These are phyloP conservation scores for Jaculus jaculus DNA, from an alignment of 2,113 vertebrate genomes.

Conservation along the genomic window DNA sequence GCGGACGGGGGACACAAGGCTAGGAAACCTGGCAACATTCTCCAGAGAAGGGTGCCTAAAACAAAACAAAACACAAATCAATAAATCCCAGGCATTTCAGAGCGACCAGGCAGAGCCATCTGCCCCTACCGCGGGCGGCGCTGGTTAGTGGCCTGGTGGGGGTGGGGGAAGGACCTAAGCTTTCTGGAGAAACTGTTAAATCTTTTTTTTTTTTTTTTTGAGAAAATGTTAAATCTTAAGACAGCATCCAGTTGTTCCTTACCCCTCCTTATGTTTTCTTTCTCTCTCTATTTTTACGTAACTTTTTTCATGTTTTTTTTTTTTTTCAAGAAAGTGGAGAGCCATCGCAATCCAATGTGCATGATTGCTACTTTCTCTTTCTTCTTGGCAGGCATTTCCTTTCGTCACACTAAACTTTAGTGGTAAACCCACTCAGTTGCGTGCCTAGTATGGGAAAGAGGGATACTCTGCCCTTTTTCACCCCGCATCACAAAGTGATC, in stretches of 20 bases:
- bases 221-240: not conserved
- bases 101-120: not conserved
- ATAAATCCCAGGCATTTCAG: not conserved
- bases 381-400: not conserved
- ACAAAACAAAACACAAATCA: not conserved
- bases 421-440: not conserved
- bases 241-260: not conserved
- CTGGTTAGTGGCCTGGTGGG: not conserved
- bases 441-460: not conserved
- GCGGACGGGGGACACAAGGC: not conserved
- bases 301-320: slow-evolving; percentile 20
- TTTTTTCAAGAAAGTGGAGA: not conserved
- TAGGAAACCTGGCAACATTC: not conserved
- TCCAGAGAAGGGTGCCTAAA: not conserved
- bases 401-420: not conserved
- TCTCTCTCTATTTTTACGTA: not conserved
- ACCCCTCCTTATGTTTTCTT: not conserved
- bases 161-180: not conserved
- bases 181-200: not conserved
- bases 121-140: not conserved
- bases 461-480: not conserved
- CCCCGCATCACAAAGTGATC: not conserved
- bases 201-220: not conserved
- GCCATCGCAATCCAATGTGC: not conserved
- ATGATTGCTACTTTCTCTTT: not conserved